phyloP scores from a whole-genome alignment of 2,113 vertebrate genomes.

The Ceyx cyanopectus region DNA sequence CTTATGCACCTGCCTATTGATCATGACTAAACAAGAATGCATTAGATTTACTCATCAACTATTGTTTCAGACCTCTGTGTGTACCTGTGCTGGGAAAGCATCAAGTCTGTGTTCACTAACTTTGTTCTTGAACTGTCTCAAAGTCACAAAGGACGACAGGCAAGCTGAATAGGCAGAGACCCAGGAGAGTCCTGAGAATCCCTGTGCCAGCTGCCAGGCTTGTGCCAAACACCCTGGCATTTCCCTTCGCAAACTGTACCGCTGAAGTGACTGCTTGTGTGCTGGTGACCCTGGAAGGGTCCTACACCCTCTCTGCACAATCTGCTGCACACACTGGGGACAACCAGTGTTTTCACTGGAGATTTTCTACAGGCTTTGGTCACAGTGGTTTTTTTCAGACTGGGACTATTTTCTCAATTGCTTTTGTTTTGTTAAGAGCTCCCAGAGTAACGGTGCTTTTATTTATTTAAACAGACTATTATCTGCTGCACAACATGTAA shows the following conservation, averaged over 20 bases:
- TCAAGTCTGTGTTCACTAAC: neutral
- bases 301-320: neutral
- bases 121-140: neutral
- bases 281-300: neutral
- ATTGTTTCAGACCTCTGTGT: neutral
- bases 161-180: neutral
- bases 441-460: neutral
- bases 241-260: neutral
- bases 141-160: rapidly evolving
- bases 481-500: neutral
- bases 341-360: neutral
- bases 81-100: neutral
- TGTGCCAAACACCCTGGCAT: neutral
- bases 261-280: rapidly evolving
- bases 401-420: too few relatives aligned
- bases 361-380: neutral
- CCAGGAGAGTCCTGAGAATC: neutral
- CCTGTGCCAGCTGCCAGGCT: neutral
- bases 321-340: neutral
- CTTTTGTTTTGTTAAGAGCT: neutral
- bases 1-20: neutral
- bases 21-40: neutral
- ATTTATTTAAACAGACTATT: neutral
- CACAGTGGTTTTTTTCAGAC: neutral
- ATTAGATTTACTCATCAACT: neutral